Conservation (phyloP, 2,888 invertebrate genomes). For the Erebia ligea region DNA sequence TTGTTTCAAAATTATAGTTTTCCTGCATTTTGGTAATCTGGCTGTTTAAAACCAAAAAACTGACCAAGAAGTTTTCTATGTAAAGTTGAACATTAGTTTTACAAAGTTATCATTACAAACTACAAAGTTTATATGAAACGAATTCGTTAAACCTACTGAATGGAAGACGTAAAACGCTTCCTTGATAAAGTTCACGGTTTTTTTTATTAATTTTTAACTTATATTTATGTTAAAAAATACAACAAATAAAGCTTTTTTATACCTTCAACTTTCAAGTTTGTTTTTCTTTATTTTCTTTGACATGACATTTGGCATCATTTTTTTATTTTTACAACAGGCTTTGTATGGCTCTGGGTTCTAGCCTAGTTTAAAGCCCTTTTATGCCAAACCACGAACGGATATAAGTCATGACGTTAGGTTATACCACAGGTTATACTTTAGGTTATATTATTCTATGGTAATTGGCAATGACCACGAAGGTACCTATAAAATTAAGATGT, state of each 20-base stretch:
- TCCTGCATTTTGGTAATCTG: slow-evolving; percentile 63
- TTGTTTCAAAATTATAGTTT: slow-evolving; percentile 72
- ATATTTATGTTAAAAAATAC: not conserved
- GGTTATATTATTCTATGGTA: too few relatives aligned
- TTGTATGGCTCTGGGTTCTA: too few relatives aligned
- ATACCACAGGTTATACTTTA: too few relatives aligned
- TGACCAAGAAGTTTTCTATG: slow-evolving; percentile 57
- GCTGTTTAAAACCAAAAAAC: slow-evolving; percentile 44
- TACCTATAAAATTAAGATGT: too few relatives aligned
- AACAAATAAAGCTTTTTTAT: not conserved
- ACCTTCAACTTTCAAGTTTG: not conserved
- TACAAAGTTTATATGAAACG: not conserved
- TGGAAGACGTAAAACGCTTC: not conserved
- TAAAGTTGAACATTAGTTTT: not conserved
- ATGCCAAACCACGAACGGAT: too few relatives aligned
- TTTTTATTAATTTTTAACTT: slow-evolving; percentile 1
- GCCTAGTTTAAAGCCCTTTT: too few relatives aligned
- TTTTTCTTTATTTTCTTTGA: not conserved
- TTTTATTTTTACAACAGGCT: too few relatives aligned
- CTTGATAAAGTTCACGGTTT: not conserved
- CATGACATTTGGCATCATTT: too few relatives aligned
- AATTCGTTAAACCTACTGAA: not conserved
- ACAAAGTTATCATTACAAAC: too few relatives aligned
- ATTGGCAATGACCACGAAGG: too few relatives aligned
- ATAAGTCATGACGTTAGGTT: too few relatives aligned